Evolutionary conservation across 2,113 vertebrate species (phyloP).

Genomic region (Setophaga petechia): DNA sequence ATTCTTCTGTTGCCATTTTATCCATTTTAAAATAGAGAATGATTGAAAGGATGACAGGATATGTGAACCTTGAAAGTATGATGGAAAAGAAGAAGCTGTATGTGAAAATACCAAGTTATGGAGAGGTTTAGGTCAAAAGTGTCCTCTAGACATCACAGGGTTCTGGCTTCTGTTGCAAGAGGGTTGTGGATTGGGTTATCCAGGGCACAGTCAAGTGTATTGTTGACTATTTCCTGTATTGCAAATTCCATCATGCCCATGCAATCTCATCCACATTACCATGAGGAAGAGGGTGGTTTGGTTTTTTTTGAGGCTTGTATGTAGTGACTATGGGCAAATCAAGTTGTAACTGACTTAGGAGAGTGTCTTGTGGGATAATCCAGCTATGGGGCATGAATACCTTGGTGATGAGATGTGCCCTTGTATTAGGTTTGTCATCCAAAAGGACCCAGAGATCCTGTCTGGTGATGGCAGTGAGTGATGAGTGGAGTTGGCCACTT

Average conservation of each 20-base stretch:
- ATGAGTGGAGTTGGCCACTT: background rate
- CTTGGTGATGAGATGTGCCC: background rate
- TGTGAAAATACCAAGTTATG: background rate
- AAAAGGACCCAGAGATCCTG: background rate
- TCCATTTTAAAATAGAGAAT: background rate
- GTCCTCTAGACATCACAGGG: background rate
- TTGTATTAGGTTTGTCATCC: background rate
- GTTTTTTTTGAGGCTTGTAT: background rate
- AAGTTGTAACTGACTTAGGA: background rate
- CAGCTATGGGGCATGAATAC: background rate
- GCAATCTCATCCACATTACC: background rate
- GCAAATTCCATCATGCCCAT: background rate
- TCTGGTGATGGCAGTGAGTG: background rate
- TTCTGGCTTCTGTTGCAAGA: background rate
- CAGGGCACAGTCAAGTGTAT: background rate
- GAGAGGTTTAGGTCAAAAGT: background rate
- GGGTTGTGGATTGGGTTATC: background rate
- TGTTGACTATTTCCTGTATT: background rate
- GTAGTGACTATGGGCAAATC: background rate
- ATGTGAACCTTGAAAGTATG: background rate
- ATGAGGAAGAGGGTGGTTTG: background rate
- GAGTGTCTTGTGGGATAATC: background rate
- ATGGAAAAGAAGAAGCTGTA: background rate
- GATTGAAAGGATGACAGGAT: background rate
- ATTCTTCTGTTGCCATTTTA: background rate